phyloP scores from a whole-genome alignment of 2,797 vertebrate species.

The Molossus molossus region DNA sequence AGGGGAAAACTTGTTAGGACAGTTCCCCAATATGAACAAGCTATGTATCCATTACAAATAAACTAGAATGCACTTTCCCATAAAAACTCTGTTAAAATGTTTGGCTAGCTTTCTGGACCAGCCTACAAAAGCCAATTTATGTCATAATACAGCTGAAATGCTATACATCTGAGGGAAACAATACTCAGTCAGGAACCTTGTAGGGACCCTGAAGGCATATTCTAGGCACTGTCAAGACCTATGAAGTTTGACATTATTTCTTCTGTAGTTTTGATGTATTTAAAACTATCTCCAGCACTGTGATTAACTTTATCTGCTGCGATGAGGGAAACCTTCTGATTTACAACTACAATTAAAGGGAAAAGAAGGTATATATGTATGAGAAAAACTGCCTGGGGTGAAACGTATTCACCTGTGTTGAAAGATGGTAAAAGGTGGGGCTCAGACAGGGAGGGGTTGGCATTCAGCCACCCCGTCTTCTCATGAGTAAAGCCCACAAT shows the following conservation, averaged over 20 bases:
- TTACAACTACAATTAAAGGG: neutral
- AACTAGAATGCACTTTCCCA: slow-evolving; percentile 39
- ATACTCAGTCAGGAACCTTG: neutral
- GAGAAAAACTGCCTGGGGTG: neutral
- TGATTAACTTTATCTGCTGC: neutral
- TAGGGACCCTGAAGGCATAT: neutral
- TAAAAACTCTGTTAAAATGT: slow-evolving; percentile 27
- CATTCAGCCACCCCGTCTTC: neutral
- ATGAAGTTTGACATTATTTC: neutral
- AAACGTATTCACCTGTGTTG: neutral
- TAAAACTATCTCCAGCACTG: neutral
- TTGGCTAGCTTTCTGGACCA: neutral
- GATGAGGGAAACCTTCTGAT: neutral
- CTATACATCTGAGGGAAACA: neutral
- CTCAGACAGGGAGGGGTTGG: too few species aligned
- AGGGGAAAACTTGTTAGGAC: neutral
- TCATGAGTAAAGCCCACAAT: neutral
- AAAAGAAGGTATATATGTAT: neutral
- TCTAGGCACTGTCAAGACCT: neutral
- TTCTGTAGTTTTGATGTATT: slow-evolving; percentile 14
- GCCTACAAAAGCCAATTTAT: neutral
- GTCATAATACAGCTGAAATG: neutral
- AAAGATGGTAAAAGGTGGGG: neutral
- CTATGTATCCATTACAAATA: neutral
- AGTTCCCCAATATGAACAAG: slow-evolving; percentile 36